Percentiles rank a stretch among this genome's conserved stretches.
phyloP scores from a whole-genome alignment of 2,888 invertebrate genomes.

The Crioceris asparagi region DNA sequence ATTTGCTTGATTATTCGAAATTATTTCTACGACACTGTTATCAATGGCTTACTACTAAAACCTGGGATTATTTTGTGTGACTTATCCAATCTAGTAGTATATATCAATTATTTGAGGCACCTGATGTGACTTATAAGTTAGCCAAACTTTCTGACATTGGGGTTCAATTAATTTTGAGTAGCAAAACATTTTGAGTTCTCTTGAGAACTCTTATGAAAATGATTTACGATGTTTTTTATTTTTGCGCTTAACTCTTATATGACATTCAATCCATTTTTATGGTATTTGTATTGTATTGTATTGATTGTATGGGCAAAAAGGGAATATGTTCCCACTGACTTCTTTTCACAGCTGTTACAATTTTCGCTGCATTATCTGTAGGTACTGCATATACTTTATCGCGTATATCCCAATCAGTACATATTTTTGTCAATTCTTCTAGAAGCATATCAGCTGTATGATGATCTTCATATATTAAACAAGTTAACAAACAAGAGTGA shows the following conservation, averaged over 20 bases:
- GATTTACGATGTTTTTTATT: neutral
- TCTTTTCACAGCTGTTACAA: neutral
- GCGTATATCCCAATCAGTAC: neutral
- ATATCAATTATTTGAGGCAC: too few relatives aligned
- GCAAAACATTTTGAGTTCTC: neutral
- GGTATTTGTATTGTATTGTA: too few relatives aligned
- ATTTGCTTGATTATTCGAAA: too few relatives aligned
- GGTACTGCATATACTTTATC: neutral
- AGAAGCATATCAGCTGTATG: neutral
- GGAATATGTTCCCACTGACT: neutral
- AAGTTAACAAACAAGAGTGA: neutral
- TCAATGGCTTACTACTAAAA: too few relatives aligned
- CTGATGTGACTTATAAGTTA: too few relatives aligned
- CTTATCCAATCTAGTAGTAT: too few relatives aligned
- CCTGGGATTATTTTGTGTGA: too few relatives aligned
- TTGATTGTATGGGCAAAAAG: neutral
- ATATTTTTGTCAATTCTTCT: neutral
- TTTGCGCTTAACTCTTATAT: neutral
- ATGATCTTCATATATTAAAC: neutral
- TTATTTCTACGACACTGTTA: too few relatives aligned
- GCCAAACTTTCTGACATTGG: too few relatives aligned
- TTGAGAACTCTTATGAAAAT: neutral
- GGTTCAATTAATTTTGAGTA: neutral
- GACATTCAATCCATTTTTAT: neutral
- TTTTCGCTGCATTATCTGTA: neutral